Evolutionary conservation across 2,113 vertebrate species (phyloP).

Genomic region (Dermatemys mawii): DNA sequence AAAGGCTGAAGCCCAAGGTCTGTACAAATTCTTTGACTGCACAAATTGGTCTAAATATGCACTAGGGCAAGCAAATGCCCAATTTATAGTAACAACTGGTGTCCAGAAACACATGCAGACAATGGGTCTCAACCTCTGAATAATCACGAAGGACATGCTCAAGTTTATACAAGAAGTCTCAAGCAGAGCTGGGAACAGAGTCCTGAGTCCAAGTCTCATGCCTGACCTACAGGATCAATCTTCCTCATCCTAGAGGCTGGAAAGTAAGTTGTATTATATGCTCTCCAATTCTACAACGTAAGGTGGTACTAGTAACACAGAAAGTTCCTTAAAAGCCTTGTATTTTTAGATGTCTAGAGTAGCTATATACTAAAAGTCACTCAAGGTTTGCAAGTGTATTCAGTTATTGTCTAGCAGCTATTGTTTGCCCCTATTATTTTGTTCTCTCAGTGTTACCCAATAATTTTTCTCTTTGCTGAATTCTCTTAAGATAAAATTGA

Average conservation of each 20-base stretch:
- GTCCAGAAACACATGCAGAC: background rate
- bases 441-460: background rate
- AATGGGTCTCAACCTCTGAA: background rate
- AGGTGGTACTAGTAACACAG: background rate
- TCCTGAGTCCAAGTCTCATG: background rate
- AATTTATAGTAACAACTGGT: background rate
- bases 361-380: background rate
- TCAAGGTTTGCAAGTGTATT: background rate
- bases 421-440: background rate
- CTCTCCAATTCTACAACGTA: background rate
- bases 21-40: background rate
- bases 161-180: background rate
- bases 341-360: background rate
- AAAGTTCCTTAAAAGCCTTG: background rate
- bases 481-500: background rate
- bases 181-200: background rate
- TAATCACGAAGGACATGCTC: background rate
- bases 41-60: background rate
- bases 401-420: background rate
- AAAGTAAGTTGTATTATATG: background rate
- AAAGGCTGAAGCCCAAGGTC: background rate
- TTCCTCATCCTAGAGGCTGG: background rate
- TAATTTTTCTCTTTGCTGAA: background rate
- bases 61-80: too few species aligned
- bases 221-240: background rate